Evolutionary conservation across 2,888 invertebrate genomes (phyloP).

Genomic region (Lepidochrysops patricia): DNA sequence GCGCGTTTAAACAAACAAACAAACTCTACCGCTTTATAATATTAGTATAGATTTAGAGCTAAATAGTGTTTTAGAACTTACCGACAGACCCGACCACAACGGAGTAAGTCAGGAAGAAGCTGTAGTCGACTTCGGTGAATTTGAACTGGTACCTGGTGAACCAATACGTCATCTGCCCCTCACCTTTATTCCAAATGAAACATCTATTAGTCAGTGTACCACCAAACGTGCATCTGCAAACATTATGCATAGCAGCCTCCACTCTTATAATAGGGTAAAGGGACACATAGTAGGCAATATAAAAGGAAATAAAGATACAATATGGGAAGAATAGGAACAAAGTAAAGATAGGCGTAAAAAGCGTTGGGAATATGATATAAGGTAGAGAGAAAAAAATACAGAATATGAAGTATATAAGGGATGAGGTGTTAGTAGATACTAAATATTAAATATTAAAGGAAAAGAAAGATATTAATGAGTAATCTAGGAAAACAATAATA

Average conservation of each 20-base stretch:
- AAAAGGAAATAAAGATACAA: not conserved
- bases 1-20: too few species aligned
- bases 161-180: conserved; percentile 74
- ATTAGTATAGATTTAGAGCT: too few species aligned
- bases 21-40: too few species aligned
- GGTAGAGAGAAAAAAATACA: too few species aligned
- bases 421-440: too few species aligned
- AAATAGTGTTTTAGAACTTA: too few species aligned
- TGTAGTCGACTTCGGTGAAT: conserved; percentile 76
- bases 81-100: conserved; percentile 72
- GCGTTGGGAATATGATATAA: too few species aligned
- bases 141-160: conserved; percentile 74
- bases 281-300: not conserved
- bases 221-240: conserved; percentile 44
- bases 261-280: conserved; percentile 11
- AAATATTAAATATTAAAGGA: too few species aligned
- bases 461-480: too few species aligned
- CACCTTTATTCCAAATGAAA: conserved; percentile 69
- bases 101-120: conserved; percentile 72
- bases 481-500: too few species aligned
- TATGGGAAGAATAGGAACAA: not conserved
- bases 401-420: too few species aligned
- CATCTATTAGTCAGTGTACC: conserved; percentile 49
- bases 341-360: too few species aligned
- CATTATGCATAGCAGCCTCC: conserved; percentile 38